Conservation (phyloP, 2,113 vertebrate genomes). For the Ptyas mucosa region DNA sequence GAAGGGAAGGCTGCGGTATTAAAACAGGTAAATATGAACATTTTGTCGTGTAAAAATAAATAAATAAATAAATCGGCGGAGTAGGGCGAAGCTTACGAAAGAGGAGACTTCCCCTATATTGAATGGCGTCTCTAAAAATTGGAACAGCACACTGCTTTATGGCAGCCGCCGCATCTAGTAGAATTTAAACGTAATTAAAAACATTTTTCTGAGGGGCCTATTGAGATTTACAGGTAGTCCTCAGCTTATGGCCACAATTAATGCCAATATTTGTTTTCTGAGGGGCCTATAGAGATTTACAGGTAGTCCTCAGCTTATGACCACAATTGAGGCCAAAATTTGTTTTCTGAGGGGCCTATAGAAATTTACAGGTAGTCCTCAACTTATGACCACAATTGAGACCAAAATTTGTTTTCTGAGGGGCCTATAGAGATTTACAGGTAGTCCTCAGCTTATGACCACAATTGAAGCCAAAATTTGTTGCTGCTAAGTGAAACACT, state of each 20-base stretch:
- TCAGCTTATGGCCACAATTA: not conserved
- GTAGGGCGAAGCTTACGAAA: slow-evolving; percentile 13
- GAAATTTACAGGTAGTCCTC: not conserved
- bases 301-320: not conserved
- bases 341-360: not conserved
- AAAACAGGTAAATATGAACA: slow-evolving; percentile 83
- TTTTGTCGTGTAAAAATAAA: slow-evolving; percentile 17
- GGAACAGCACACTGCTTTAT: not conserved
- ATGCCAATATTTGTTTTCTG: not conserved
- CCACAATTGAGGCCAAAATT: not conserved
- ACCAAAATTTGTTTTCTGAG: not conserved
- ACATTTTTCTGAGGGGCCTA: not conserved
- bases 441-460: not conserved
- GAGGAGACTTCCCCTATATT: not conserved
- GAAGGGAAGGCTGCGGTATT: slow-evolving; percentile 87
- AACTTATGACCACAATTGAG: not conserved
- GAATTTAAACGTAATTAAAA: not conserved
- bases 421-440: not conserved
- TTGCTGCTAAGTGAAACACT: not conserved
- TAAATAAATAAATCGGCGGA: slow-evolving; percentile 25
- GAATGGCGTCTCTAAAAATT: not conserved
- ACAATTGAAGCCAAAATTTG: not conserved
- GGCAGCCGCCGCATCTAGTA: not conserved
- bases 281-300: not conserved
- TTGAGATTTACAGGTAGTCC: not conserved